Evolutionary conservation across 2,113 vertebrate species (phyloP), one percentile per base, ranked within the genome.

Genomic region (Gallinago undulata): DNA sequence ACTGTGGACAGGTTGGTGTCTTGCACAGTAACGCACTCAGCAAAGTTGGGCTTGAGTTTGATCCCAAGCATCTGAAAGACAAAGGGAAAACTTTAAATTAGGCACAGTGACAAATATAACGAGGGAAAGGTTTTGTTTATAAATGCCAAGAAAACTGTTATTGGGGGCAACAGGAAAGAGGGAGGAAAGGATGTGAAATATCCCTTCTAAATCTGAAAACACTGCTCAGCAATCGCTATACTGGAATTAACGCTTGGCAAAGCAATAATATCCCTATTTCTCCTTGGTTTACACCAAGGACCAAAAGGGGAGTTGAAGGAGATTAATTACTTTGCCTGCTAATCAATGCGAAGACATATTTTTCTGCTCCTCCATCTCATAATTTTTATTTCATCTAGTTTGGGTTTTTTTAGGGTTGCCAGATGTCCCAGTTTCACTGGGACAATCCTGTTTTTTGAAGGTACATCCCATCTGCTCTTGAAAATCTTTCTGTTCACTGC

Each of bases 311-410:
- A 97, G 92, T 85, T 97, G 96, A 97, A 97, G 95, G 94, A 98
- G 97, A 98, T 97, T 97, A 96, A 97, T 97, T 97, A 94, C 92
- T 96, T 98, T 97, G 96, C 90, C 82, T 94, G 92, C 92, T 98
- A 97, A 98, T 98, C 97, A 97, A 96, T 98, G 97, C 76, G 75
- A 98, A 98, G 96, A 97, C 95, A 95, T 98, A 97, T 98, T 98
- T 98, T 98, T 96, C 97, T 97, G 91, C 95, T 98, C 90, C 89
- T 97, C 96, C 73, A 90, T 94, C 97, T 97, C 93, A 96, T 97
- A 97, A 98, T 97, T 98, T 98, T 98, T 98, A 98, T 98, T 98
- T 98, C 93, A 97, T 97, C 94, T 94, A 97, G 95, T 97, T 96
- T 96, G 90, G 83, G 28, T 73, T 96, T 98, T 97, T 98, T 98